Conservation (phyloP, 2,888 invertebrate genomes). For the Lobophora halterata region DNA sequence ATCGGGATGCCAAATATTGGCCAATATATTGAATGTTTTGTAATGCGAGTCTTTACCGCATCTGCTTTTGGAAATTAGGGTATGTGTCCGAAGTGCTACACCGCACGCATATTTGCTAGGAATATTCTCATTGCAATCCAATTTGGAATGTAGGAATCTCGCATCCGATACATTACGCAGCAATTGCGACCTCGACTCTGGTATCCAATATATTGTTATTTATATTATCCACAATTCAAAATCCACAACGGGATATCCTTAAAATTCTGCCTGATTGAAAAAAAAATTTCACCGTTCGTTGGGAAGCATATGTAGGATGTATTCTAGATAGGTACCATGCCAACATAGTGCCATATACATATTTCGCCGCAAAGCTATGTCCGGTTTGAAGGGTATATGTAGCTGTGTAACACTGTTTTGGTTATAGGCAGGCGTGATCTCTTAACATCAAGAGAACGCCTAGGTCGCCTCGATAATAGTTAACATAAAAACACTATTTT, state of each 20-base stretch:
- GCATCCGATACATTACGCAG: slow-evolving; percentile 26
- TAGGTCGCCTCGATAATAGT: no score
- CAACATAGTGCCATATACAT: no score
- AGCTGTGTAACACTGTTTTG: no score
- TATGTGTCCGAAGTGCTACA: slow-evolving; percentile 25
- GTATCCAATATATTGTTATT: slow-evolving; percentile 12
- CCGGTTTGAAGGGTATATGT: no score
- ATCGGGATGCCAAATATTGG: slow-evolving; percentile 26
- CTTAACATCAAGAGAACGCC: no score
- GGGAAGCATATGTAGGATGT: no score
- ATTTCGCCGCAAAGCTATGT: no score
- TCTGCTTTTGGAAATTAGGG: slow-evolving; percentile 31
- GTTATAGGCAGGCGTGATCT: no score
- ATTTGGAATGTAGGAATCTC: slow-evolving; percentile 28
- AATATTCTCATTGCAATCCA: slow-evolving; percentile 32
- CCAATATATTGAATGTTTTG: slow-evolving; percentile 29
- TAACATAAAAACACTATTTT: no score
- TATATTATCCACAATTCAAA: slow-evolving; percentile 11
- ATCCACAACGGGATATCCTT: slow-evolving; percentile 2
- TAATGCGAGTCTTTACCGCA: slow-evolving; percentile 29
- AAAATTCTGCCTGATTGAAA: no score
- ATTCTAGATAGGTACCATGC: no score
- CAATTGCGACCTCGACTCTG: slow-evolving; percentile 16
- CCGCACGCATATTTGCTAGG: slow-evolving; percentile 26
- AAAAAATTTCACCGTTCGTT: no score